Evolutionary conservation across 1,140 invertebrate species (phyloP), one percentile per base, ranked within the genome.

Genomic region (Globodera rostochiensis): DNA sequence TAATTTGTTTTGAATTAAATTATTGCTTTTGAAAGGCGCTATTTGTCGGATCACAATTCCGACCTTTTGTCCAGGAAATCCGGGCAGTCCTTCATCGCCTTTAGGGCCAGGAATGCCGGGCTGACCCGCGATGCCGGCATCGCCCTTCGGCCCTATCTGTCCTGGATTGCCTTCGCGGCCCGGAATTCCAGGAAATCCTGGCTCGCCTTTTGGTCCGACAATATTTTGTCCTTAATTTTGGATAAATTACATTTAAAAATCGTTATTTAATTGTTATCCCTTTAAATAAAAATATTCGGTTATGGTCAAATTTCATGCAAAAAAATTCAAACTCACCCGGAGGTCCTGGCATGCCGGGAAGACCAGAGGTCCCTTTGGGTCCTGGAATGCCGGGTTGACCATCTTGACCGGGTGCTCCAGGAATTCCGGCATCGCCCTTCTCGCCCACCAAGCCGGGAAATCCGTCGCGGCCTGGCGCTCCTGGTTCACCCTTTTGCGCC

Each of bases 271-370:
- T 15, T 64, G 93, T 25, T 91, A 88, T 78, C 90, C n/a, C 13
- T 15, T 36, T 85, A 60, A 93, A 94, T 88, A 93, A 91, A 25
- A 71, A 92, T 87, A 82, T 93, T 94, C 73, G 90, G 85, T 77
- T 87, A 74, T 49, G n/a, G 57, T 1, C 64, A 19, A 15, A 46
- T 11, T 71, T 11, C 76, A 36, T 2, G 36, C 36, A 36, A n/a
- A 77, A 21, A 71, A 77, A 77, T 77, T 15, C n/a, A 57, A 80
- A 9, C 80, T 91, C 84, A 73, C 93, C 93, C 4, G 91, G 88
- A 13, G 90, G 47, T 49, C 86, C 85, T 19, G 85, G 90, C 86
- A 91, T 84, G 25, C 90, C 92, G 47, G 77, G 71, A 25, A 88
- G 88, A 45, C 74, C 64, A 79, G 70, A 69, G 25, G 9, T 74